phyloP scores from a whole-genome alignment of 1,140 invertebrate species.

The Pristionchus pacificus region DNA sequence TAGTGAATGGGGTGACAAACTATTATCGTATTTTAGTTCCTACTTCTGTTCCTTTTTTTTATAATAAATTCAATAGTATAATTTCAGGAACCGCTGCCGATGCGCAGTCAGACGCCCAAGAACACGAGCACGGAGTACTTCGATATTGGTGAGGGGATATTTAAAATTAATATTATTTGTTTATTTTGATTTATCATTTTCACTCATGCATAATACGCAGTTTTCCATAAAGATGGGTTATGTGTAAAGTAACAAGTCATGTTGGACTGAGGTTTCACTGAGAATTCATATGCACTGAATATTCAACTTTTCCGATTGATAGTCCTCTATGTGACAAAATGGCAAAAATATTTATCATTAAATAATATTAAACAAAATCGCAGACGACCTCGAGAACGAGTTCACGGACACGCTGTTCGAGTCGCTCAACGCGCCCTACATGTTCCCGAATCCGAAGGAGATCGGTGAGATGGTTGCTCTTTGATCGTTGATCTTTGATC shows the following conservation, averaged over 20 bases:
- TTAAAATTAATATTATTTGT: not conserved
- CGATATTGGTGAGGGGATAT: slow-evolving; percentile 4
- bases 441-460: slow-evolving; percentile 92
- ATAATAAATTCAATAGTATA: too few species aligned
- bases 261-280: too few species aligned
- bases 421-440: slow-evolving; percentile 79
- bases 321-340: too few species aligned
- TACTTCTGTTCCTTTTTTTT: too few species aligned
- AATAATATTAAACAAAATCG: too few species aligned
- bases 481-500: too few species aligned
- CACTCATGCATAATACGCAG: slow-evolving; percentile 1
- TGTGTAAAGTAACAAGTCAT: too few species aligned
- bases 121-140: slow-evolving; percentile 35
- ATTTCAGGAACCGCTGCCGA: not conserved
- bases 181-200: not conserved
- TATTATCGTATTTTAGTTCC: too few species aligned
- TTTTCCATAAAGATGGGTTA: too few species aligned
- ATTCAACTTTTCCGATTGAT: not conserved
- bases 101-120: slow-evolving; percentile 49
- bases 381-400: slow-evolving; percentile 49
- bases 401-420: slow-evolving; percentile 59
- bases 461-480: slow-evolving; percentile 70
- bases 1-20: too few species aligned
- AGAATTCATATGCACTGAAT: too few species aligned
- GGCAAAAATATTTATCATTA: too few species aligned